phyloP scores from a whole-genome alignment of 2,113 vertebrate species.

The Antennarius striatus region DNA sequence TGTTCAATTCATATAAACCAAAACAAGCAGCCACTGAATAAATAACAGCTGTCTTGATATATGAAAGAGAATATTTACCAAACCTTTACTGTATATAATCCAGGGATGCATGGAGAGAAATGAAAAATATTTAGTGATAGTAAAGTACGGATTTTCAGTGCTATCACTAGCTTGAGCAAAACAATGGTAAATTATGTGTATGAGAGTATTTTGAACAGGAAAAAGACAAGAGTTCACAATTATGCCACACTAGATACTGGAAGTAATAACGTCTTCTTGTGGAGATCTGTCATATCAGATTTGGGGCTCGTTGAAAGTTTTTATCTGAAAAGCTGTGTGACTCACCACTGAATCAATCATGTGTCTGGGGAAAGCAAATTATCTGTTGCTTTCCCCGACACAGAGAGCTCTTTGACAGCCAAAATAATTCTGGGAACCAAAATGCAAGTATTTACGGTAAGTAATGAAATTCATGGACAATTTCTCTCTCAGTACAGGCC shows the following conservation, averaged over 20 bases:
- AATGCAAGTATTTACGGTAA: constrained; percentile 16
- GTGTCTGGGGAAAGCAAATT: constrained; percentile 6
- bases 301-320: background rate
- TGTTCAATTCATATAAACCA: constrained; percentile 73
- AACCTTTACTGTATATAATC: constrained; percentile 73
- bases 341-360: constrained; percentile 23
- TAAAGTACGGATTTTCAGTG: too few relatives aligned
- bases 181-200: constrained; percentile 16
- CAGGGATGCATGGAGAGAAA: constrained; percentile 33
- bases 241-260: constrained; percentile 5
- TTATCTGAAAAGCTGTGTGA: constrained; percentile 10
- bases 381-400: background rate
- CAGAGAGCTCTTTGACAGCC: constrained; percentile 16
- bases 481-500: constrained; percentile 43
- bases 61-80: constrained; percentile 63
- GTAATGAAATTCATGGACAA: constrained; percentile 43
- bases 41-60: constrained; percentile 71
- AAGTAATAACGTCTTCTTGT: background rate
- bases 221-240: constrained; percentile 10
- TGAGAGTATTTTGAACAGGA: background rate
- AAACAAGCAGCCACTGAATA: constrained; percentile 68
- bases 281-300: too few relatives aligned
- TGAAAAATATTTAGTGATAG: background rate
- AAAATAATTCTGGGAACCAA: constrained; percentile 40
- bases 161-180: background rate